phyloP scores from a whole-genome alignment of 2,113 vertebrate genomes.

The Apus apus region DNA sequence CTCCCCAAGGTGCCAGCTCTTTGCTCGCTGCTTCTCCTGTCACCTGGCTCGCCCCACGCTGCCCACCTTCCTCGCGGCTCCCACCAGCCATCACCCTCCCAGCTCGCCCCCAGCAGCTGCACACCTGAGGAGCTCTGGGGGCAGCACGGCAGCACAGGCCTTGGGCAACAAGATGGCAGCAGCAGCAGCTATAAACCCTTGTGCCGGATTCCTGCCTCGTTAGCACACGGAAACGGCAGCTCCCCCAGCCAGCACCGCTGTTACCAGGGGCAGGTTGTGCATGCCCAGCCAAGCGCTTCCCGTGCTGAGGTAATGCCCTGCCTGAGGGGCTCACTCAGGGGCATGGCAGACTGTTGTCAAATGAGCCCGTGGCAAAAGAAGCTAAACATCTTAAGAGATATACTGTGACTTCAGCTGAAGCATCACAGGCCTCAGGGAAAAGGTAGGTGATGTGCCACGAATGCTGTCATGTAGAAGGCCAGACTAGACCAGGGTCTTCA shows the following conservation, averaged over 20 bases:
- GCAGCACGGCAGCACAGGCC: rapidly evolving
- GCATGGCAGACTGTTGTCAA: neutral
- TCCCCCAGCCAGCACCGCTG: rapidly evolving
- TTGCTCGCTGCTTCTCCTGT: rapidly evolving
- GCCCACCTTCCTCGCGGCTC: neutral
- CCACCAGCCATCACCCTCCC: neutral
- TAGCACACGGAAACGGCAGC: rapidly evolving
- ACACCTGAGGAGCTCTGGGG: rapidly evolving
- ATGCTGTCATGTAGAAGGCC: neutral
- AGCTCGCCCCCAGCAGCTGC: rapidly evolving
- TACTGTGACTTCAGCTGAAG: neutral
- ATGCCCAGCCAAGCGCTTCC: rapidly evolving
- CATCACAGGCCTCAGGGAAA: neutral
- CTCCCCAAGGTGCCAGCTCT: neutral
- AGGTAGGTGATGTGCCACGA: rapidly evolving
- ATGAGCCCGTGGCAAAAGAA: neutral
- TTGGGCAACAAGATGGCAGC: neutral
- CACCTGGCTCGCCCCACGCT: rapidly evolving
- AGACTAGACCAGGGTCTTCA: rapidly evolving
- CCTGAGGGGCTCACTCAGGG: neutral
- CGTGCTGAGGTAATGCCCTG: rapidly evolving
- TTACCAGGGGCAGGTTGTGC: rapidly evolving
- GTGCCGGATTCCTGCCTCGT: neutral
- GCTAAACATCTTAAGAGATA: neutral
- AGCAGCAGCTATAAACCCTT: neutral